Base-by-base conservation (phyloP, 2,888 invertebrate genomes). In the Pecten maximus region DNA sequence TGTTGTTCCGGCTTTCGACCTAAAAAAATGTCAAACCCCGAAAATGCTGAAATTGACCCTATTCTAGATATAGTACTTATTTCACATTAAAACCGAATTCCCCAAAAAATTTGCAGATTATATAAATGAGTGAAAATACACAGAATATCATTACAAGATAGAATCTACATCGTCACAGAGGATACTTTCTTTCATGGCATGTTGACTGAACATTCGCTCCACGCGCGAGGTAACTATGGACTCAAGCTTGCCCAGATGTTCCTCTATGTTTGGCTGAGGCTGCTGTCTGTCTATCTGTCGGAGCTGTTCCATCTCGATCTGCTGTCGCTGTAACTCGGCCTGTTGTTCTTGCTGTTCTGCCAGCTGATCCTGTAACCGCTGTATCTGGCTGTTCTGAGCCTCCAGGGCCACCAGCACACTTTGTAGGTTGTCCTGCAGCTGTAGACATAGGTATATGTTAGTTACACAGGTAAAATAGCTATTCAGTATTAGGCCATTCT, bases 181-280 rank as follows among this genome's bases (percentile, higher is more conserved):
- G 96, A 96, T 96, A 96, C 96, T 95, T 93, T 96, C 95, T 92
- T 92, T 93, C 91, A 95, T 94, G 23, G 95, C 93, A 91, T 96
- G 95, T 88, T 95, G 95, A 0, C 94, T 93, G 87, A 96, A 94
- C 15, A 96, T 92, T 35, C 95, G 93, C 90, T 96, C 95, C 90
- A 96, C 95, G 10, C 95, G 92, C 15, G 95, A 94, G 8, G 94
- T 93, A 40, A 96, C 94, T 39, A 95, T 94, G 54, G 94, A 94
- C 91, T 96, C 96, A 54, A 96, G 92, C 40, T 94, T 95, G n/a
- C 94, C 95, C 0, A 96, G 92, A 89, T 95, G 95, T 89, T 95
- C 94, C 93, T 96, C 94, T 8, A 95, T 93, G 87, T 94, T 94
- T 0, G 95, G 94, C 88, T 94, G 94, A 10, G 93, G 91, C 16